Conservation (phyloP, 2,888 invertebrate species). For the Horisme vitalbata region DNA sequence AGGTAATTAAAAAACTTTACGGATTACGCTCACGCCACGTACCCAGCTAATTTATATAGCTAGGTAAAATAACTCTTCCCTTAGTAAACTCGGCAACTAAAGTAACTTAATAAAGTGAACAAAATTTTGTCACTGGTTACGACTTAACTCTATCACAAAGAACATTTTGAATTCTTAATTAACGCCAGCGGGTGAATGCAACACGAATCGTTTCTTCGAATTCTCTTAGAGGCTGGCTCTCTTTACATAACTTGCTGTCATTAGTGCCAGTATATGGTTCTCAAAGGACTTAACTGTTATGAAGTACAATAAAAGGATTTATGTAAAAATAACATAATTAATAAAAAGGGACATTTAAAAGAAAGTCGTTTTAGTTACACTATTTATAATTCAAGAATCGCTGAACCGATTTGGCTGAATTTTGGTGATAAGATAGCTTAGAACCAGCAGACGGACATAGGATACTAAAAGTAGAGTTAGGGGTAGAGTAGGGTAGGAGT, state of each 20-base stretch:
- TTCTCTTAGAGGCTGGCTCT: conserved; percentile 25
- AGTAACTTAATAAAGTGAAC: conserved; percentile 52
- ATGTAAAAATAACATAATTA: too few relatives aligned
- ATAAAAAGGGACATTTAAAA: too few relatives aligned
- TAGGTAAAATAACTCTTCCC: conserved; percentile 33
- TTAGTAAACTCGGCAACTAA: conserved; percentile 44
- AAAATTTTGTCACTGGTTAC: conserved; percentile 57
- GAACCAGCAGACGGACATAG: too few relatives aligned
- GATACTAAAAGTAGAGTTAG: too few relatives aligned
- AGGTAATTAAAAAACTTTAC: conserved; percentile 7
- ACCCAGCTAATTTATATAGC: conserved; percentile 22
- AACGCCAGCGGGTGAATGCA: conserved; percentile 68
- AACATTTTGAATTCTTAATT: conserved; percentile 75
- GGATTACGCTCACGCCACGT: conserved; percentile 24
- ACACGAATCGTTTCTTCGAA: conserved; percentile 54
- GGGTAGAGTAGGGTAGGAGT: too few relatives aligned
- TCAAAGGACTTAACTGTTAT: conserved; percentile 14
- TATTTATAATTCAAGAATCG: too few relatives aligned
- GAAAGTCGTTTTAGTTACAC: too few relatives aligned
- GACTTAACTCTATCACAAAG: conserved; percentile 65
- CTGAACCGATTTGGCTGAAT: too few relatives aligned
- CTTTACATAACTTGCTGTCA: conserved; percentile 32
- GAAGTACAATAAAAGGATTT: conserved; percentile 1
- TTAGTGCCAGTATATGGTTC: conserved; percentile 28
- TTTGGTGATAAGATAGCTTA: too few relatives aligned